Base-by-base conservation (phyloP, 2,888 invertebrate genomes). In the Cheiracanthium punctorium region DNA sequence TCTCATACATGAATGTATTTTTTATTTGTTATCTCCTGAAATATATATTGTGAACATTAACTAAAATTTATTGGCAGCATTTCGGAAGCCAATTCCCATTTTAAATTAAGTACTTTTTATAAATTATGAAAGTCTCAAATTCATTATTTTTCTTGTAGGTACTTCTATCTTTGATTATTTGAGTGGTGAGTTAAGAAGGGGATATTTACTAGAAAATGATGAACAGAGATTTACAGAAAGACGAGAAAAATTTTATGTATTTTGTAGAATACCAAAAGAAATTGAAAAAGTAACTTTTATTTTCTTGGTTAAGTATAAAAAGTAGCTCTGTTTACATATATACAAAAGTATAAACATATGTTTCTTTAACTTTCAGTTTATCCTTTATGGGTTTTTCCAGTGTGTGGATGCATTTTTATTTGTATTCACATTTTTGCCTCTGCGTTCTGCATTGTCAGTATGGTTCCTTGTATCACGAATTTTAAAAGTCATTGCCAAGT, bases 401-500 rank as follows among this genome's bases (percentile, higher is more conserved):
- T 99, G 99, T 93, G 95, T 97, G 33, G 99, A 99, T 93, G 98
- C 98, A 28, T 97, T 99, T 92, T 93, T 99, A 77, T 99, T 97
- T 93, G 95, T 99, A 80, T 98, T 98, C 92, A 99, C 99, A 79
- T 98, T 99, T 93, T 93, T 99, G 90, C 99, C 99, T 17, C 92
- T 99, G 88, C 93, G 99, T 89, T 97, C 98, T 91, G 91, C 96
- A 43, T 93, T 98, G 92, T 97, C 97, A 69, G 92, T 96, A 80
- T 95, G 96, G 94, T 95, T 95, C 48, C 93, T 97, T 88, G 91
- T 96, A 28, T 95, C 94, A 88, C 94, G 96, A 90, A 94, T 95
- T 17, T 93, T 96, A 90, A 94, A 94, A 85, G 82, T 80, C 70
- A 82, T 89, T n/a, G 37, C 89, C n/a, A 86, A 88, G 89, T 88